phyloP scores from a whole-genome alignment of 2,888 invertebrate genomes.

The Trissoscelio sp. region DNA sequence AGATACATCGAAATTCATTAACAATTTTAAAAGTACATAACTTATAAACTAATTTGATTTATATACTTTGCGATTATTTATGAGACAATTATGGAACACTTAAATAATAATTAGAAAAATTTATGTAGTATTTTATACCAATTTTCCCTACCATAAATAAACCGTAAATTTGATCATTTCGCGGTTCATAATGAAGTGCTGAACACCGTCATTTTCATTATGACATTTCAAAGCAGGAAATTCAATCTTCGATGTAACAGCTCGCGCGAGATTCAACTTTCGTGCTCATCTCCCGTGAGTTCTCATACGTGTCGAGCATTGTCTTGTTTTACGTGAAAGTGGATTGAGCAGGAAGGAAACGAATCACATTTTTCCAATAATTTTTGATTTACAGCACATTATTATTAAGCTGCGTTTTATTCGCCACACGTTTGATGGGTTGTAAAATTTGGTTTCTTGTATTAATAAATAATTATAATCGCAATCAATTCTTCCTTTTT shows the following conservation, averaged over 20 bases:
- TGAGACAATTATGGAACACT: too few species aligned
- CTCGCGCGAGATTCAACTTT: slow-evolving; percentile 70
- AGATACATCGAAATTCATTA: too few species aligned
- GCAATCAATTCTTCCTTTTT: neutral
- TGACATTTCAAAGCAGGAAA: slow-evolving; percentile 58
- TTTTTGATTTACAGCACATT: slow-evolving; percentile 29
- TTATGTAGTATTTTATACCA: too few species aligned
- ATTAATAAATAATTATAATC: neutral
- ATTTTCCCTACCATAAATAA: slow-evolving; percentile 1
- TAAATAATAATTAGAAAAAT: too few species aligned
- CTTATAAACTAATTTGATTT: too few species aligned
- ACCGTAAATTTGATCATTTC: neutral
- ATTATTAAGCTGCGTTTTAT: slow-evolving; percentile 34
- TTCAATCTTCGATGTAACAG: slow-evolving; percentile 70
- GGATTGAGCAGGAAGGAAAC: slow-evolving; percentile 59
- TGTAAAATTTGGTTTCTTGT: neutral
- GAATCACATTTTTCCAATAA: slow-evolving; percentile 29
- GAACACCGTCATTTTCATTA: slow-evolving; percentile 17
- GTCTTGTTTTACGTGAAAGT: slow-evolving; percentile 59
- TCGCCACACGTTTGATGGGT: slow-evolving; percentile 1
- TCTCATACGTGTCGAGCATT: slow-evolving; percentile 62
- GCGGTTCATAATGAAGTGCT: slow-evolving; percentile 6
- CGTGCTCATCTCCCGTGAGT: slow-evolving; percentile 69
- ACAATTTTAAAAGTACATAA: too few species aligned
- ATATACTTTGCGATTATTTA: too few species aligned